Evolutionary conservation across 2,113 vertebrate genomes (phyloP).

Genomic region (Reinhardtius hippoglossoides): DNA sequence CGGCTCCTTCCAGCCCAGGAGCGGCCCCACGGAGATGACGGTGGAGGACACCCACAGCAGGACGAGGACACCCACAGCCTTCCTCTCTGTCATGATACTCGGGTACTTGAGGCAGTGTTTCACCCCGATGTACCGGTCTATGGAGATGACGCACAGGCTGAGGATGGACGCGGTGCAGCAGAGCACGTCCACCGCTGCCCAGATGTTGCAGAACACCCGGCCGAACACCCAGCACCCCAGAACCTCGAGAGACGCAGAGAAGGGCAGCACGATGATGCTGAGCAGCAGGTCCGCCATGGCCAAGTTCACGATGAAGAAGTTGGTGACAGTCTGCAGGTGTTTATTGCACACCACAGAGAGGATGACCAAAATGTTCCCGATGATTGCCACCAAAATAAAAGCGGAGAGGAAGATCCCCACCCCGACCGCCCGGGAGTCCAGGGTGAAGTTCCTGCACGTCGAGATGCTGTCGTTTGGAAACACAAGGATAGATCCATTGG

Average conservation of each 20-base stretch:
- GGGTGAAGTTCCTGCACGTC: conserved; percentile 78
- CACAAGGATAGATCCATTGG: conserved; percentile 61
- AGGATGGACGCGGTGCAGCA: conserved; percentile 99
- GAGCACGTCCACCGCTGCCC: conserved; percentile 98
- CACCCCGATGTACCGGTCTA: conserved; percentile 97
- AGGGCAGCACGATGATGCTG: conserved; percentile 93
- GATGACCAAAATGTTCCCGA: conserved; percentile 97
- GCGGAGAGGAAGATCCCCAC: conserved; percentile 90
- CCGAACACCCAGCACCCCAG: conserved; percentile 97
- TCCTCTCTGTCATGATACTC: conserved; percentile 95
- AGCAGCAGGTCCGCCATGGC: conserved; percentile 95
- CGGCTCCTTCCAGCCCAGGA: conserved; percentile 97
- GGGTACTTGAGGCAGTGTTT: conserved; percentile 97
- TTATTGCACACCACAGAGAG: conserved; percentile 95
- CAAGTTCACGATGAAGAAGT: conserved; percentile 98
- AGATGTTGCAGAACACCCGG: conserved; percentile 96
- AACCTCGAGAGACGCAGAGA: conserved; percentile 95
- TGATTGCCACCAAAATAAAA: conserved; percentile 93
- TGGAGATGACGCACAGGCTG: conserved; percentile 96
- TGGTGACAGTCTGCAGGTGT: conserved; percentile 96
- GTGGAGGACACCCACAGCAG: conserved; percentile 92
- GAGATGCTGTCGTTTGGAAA: conserved; percentile 77
- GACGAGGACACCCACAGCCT: conserved; percentile 89
- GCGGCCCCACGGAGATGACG: conserved; percentile 95
- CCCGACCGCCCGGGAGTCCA: conserved; percentile 87